These are phyloP conservation scores for Atlantisia rogersi DNA, from an alignment of 2,113 vertebrate species.

Conservation along the genomic window DNA sequence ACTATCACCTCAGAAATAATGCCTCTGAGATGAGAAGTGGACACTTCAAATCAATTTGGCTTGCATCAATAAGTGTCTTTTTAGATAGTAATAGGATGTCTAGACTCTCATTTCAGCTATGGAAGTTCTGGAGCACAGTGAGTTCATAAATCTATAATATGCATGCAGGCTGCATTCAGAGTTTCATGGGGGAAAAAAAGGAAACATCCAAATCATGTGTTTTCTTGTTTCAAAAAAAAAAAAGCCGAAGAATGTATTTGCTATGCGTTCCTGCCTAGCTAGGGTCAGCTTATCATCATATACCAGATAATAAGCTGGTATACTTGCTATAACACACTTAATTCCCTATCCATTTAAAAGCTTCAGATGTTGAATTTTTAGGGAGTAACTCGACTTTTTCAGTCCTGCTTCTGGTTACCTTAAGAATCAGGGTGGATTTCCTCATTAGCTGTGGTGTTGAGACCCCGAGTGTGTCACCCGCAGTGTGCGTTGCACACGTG, in stretches of 20 bases:
- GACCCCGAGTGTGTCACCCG: accelerated
- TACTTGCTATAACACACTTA: accelerated
- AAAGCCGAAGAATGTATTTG: background rate
- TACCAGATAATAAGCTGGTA: background rate
- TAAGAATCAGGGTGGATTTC: background rate
- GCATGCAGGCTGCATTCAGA: background rate
- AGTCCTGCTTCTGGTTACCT: background rate
- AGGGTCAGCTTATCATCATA: background rate
- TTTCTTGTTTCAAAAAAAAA: background rate
- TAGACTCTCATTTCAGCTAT: background rate
- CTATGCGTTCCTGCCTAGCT: background rate
- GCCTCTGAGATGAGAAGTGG: background rate
- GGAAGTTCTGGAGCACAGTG: background rate
- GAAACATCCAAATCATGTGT: background rate
- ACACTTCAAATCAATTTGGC: background rate
- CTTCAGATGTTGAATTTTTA: background rate
- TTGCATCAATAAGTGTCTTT: background rate
- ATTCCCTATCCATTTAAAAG: background rate
- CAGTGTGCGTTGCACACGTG: accelerated
- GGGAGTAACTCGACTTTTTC: background rate
- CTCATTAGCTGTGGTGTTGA: background rate
- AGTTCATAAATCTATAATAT: background rate
- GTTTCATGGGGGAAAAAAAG: background rate
- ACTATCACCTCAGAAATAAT: background rate
- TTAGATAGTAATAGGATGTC: background rate